phyloP scores from a whole-genome alignment of 1,140 invertebrate genomes.

The Venustaconcha ellipsiformis region DNA sequence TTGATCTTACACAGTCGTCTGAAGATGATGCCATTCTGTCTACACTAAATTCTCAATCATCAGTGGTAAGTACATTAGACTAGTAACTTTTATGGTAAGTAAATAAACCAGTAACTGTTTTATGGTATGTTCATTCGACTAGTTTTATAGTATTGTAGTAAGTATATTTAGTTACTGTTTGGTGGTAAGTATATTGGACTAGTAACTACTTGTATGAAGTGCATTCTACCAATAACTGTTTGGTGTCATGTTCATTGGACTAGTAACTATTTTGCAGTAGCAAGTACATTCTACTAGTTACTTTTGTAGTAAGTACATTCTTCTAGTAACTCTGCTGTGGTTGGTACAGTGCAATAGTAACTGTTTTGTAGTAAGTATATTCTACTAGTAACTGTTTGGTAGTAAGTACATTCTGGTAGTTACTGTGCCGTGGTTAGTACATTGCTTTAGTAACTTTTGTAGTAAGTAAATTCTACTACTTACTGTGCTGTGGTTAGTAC shows the following conservation, averaged over 20 bases:
- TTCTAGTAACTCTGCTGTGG: neutral
- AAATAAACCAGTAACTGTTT: neutral
- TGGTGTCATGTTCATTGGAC: neutral
- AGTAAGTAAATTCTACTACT: too few species aligned
- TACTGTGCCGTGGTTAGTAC: too few species aligned
- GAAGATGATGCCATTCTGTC: conserved; percentile 87
- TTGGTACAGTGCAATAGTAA: neutral
- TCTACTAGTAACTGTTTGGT: too few species aligned
- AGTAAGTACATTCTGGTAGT: too few species aligned
- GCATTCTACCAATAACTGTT: neutral
- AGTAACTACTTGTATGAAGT: neutral
- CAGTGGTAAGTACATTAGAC: conserved; percentile 74
- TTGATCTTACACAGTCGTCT: conserved; percentile 78
- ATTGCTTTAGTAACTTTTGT: too few species aligned
- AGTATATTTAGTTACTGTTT: neutral
- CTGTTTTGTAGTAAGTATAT: neutral
- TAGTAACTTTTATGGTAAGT: neutral
- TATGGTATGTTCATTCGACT: neutral
- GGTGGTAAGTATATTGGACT: too few species aligned
- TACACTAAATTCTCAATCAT: conserved; percentile 86
- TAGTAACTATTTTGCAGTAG: conserved; percentile 73
- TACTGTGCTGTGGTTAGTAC: too few species aligned
- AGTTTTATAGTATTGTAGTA: neutral
- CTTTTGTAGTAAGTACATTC: neutral
- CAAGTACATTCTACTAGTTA: conserved; percentile 59